Evolutionary conservation across 2,113 vertebrate genomes (phyloP).

Genomic region (Piaya cayana): DNA sequence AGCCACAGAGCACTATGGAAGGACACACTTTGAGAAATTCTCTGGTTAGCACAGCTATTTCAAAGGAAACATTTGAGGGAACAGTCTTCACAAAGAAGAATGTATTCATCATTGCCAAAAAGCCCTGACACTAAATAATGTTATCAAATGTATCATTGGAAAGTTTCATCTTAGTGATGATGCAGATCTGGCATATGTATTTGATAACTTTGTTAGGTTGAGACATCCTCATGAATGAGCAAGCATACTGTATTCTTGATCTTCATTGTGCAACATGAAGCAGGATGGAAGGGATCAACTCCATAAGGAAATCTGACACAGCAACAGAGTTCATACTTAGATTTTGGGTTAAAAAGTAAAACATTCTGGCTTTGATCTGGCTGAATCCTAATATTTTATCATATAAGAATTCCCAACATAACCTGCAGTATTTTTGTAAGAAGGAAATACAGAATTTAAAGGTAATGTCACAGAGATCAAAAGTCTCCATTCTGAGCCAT

Average conservation of each 20-base stretch:
- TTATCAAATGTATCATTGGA: neutral
- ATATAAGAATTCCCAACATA: neutral
- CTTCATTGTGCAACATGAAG: neutral
- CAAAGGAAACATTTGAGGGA: neutral
- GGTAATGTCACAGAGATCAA: neutral
- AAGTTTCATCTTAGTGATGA: neutral
- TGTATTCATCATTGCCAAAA: neutral
- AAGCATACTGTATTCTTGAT: neutral
- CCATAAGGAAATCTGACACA: neutral
- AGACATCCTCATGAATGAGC: neutral
- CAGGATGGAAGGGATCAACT: neutral
- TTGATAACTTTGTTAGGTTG: neutral
- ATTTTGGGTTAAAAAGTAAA: neutral
- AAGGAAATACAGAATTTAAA: neutral
- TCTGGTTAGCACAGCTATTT: neutral
- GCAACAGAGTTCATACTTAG: neutral
- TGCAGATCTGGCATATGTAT: neutral
- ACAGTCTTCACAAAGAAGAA: neutral
- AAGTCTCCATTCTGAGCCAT: fast-evolving
- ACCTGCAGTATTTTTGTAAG: neutral
- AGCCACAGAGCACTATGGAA: neutral
- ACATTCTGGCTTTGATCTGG: neutral
- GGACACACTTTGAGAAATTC: neutral
- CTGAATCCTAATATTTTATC: neutral
- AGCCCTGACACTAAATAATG: neutral